These are phyloP conservation scores for Polyploca ridens DNA, from an alignment of 2,888 invertebrate species.

Conservation along the genomic window DNA sequence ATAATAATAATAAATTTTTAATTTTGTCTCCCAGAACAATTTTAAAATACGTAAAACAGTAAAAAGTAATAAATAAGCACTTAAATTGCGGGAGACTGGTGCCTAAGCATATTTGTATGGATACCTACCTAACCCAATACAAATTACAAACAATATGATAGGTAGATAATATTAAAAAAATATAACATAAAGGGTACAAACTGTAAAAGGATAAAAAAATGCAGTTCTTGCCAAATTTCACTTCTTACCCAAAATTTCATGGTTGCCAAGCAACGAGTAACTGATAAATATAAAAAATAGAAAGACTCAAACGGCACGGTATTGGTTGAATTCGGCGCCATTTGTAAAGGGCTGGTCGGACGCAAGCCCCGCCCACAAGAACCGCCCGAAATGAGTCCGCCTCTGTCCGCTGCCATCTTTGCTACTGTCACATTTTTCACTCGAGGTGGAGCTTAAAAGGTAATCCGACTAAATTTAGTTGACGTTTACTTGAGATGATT, in stretches of 20 bases:
- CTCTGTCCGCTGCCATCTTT: constrained; percentile 68
- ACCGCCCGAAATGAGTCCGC: constrained; percentile 58
- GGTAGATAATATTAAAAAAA: too few relatives aligned
- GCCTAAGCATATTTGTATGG: too few relatives aligned
- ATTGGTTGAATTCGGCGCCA: constrained; percentile 80
- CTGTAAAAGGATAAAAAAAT: background rate
- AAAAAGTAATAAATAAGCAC: too few relatives aligned
- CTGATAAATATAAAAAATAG: constrained; percentile 46
- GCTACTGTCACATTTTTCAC: constrained; percentile 54
- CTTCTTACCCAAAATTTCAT: constrained; percentile 21
- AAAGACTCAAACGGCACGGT: constrained; percentile 50
- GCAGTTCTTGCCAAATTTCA: background rate
- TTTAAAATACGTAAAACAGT: too few relatives aligned
- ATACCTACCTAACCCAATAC: too few relatives aligned
- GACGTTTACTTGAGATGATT: constrained; percentile 17
- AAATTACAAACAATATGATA: too few relatives aligned
- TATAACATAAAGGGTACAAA: too few relatives aligned
- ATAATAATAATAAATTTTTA: too few relatives aligned
- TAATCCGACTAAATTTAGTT: constrained; percentile 45
- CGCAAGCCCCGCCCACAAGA: constrained; percentile 64
- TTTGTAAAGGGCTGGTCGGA: constrained; percentile 75
- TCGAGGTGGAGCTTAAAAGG: constrained; percentile 55
- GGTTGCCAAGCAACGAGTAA: constrained; percentile 46
- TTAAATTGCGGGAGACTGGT: too few relatives aligned
- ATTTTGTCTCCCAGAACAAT: too few relatives aligned